phyloP scores from a whole-genome alignment of 1,140 invertebrate genomes.

The Eulimnadia texana region DNA sequence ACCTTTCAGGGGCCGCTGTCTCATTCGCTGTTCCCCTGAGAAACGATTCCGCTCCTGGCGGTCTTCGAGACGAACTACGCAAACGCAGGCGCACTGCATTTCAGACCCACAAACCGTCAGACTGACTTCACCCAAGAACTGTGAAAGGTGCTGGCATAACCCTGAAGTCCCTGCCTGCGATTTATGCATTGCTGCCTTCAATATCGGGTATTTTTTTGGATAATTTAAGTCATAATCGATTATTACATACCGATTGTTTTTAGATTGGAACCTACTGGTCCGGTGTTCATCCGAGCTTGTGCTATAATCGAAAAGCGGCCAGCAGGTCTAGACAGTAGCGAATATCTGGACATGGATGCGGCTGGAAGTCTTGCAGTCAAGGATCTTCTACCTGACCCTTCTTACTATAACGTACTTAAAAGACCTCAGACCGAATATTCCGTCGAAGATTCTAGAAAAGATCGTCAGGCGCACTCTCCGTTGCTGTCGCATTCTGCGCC shows the following conservation, averaged over 20 bases:
- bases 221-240: no score
- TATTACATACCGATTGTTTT: no score
- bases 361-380: conserved; percentile 3
- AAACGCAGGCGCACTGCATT: no score
- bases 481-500: background rate
- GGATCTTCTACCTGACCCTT: background rate
- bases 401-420: background rate
- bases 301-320: background rate
- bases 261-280: background rate
- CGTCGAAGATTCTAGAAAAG: no score
- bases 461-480: background rate
- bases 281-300: background rate
- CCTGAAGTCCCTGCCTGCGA: conserved; percentile 11
- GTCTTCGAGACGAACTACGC: background rate
- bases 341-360: conserved; percentile 5
- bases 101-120: no score
- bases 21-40: background rate
- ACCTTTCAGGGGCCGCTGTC: background rate
- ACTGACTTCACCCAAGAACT: background rate
- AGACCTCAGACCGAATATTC: background rate
- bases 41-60: background rate
- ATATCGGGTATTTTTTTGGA: background rate
- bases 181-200: background rate
- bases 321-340: background rate
- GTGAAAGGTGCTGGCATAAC: conserved; percentile 14